A percentile compares a stretch with the other conserved stretches of the same genome.
Conservation (phyloP, 2,113 vertebrate species). For the Struthidea cinerea region DNA sequence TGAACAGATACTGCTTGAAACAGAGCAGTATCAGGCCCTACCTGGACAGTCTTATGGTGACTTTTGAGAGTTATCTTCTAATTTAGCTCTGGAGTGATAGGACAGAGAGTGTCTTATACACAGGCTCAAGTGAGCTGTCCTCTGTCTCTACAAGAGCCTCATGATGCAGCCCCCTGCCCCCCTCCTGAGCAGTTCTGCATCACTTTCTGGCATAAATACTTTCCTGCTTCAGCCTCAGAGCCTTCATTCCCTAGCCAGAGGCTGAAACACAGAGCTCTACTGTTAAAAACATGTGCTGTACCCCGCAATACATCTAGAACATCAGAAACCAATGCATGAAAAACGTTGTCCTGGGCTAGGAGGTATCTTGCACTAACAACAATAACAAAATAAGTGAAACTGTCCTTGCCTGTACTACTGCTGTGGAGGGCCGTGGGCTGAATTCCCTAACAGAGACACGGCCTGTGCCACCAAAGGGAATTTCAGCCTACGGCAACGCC, state of each 20-base stretch:
- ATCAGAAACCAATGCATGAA: neutral
- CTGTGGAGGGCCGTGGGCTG: neutral
- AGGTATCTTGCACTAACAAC: neutral
- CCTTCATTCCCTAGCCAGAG: neutral
- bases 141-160: neutral
- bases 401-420: neutral
- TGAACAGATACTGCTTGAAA: neutral
- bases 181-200: neutral
- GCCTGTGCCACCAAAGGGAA: slow-evolving; percentile 20
- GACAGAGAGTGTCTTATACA: neutral
- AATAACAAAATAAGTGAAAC: neutral
- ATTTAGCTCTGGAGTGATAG: neutral
- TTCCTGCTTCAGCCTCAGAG: neutral
- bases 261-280: neutral
- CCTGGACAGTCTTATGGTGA: neutral
- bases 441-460: neutral
- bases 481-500: neutral
- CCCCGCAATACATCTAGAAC: neutral
- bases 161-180: neutral
- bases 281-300: neutral
- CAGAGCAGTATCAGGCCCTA: neutral
- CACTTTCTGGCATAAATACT: neutral
- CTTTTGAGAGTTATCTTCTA: neutral
- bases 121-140: neutral
- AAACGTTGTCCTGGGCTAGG: neutral